phyloP scores from a whole-genome alignment of 2,888 invertebrate species.

The Ommatoiulus sabulosus region DNA sequence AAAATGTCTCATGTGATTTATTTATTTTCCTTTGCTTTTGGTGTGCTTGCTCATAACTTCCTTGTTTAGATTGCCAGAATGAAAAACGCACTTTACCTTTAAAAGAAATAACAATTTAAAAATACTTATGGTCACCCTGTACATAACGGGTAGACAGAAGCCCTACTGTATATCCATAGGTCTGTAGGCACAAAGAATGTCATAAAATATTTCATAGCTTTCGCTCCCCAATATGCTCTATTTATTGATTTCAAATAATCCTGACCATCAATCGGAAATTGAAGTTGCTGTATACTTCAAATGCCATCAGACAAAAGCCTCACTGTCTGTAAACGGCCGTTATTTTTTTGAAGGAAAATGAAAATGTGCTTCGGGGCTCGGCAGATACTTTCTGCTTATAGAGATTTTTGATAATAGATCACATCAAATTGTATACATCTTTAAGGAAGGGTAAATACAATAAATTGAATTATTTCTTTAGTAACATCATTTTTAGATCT shows the following conservation, averaged over 20 bases:
- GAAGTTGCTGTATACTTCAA: constrained; percentile 4
- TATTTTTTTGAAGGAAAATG: neutral
- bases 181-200: neutral
- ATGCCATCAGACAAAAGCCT: constrained; percentile 23
- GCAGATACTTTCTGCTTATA: neutral
- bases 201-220: constrained; percentile 38
- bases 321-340: neutral
- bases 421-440: neutral
- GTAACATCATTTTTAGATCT: neutral
- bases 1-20: too few species aligned
- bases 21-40: too few species aligned
- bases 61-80: too few species aligned
- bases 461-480: neutral
- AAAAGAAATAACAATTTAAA: too few species aligned
- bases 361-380: neutral
- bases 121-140: neutral
- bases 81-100: too few species aligned
- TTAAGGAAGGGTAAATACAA: neutral
- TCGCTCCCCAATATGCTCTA: neutral
- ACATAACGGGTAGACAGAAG: neutral
- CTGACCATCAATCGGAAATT: constrained; percentile 44
- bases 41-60: too few species aligned
- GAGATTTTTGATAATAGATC: neutral
- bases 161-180: neutral
- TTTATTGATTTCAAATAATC: constrained; percentile 44